Evolutionary conservation across 1,140 invertebrate species (phyloP), one percentile per base, ranked within the genome.

Genomic region (Magallana gigas): DNA sequence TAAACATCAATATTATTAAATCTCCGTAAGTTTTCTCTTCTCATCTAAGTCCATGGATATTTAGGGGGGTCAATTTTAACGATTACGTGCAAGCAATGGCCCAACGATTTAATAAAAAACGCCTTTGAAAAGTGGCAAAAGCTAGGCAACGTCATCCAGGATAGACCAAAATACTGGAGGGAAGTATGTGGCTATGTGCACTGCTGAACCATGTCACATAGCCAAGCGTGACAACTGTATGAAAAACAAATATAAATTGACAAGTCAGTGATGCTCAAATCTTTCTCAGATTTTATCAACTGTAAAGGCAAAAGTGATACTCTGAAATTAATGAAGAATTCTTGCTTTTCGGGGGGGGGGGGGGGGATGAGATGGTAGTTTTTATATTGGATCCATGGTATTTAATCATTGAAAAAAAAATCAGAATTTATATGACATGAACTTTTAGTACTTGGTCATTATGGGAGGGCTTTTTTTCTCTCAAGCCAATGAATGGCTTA

Each of bases 281-380:
- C 68, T 76, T 4, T 29, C 23, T 29, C 8, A 76, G 68, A 76
- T 76, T 76, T 76, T 76, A 76, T 76, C 68, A 76, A 36, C 23
- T 76, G 68, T 76, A 76, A 76, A 76, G 68, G 68, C 68, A 76
- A 76, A 48, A 48, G 68, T 23, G 68, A 76, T 76, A 23, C 68
- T 76, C 68, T 76, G 64, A 76, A 76, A 76, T 76, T 76, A 76
- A 76, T 76, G 68, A 76, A 76, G 68, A 76, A 76, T 71, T 71
- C 8, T 23, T n/a, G n/a, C 36, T 71, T 71, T 29, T 18, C 68
- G 18, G 14, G 60, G 36, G 23, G 14, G 36, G 68, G 36, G 23
- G 23, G 23, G 23, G 23, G 23, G 23, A 23, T 23, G 23, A 71
- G 68, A 29, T 7, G 12, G 68, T 9, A 71, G 18, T 29, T 71